These are phyloP conservation scores for Stenodera caucasica DNA, from an alignment of 2,888 invertebrate genomes.

Conservation along the genomic window DNA sequence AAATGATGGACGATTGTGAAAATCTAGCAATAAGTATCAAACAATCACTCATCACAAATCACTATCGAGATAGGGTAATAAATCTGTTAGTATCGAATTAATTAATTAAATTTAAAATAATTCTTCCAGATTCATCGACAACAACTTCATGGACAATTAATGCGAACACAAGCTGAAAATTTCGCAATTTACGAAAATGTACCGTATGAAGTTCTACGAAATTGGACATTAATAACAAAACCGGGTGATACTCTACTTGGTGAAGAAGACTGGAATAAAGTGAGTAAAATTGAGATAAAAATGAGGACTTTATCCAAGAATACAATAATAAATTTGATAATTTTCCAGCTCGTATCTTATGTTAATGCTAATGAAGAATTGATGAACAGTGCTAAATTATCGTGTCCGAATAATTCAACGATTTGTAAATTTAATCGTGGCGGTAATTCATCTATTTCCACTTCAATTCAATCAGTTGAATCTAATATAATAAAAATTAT, in stretches of 20 bases:
- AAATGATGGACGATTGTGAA: conserved; percentile 40
- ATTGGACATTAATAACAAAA: conserved; percentile 58
- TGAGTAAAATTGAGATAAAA: conserved; percentile 34
- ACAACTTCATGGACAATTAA: conserved; percentile 57
- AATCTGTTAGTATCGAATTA: conserved; percentile 4
- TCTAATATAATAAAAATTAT: conserved; percentile 11
- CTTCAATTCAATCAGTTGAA: background rate
- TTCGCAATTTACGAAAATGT: conserved; percentile 36
- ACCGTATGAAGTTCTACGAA: conserved; percentile 53
- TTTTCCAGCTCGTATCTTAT: conserved; percentile 30
- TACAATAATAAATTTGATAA: too few species aligned
- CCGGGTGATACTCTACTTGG: conserved; percentile 59
- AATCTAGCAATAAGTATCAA: conserved; percentile 30
- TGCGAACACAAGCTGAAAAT: conserved; percentile 53
- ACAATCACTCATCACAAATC: conserved; percentile 45
- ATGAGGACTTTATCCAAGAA: too few species aligned
- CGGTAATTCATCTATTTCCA: conserved; percentile 4
- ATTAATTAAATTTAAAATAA: conserved; percentile 9
- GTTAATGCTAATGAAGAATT: conserved; percentile 27
- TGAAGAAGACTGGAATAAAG: conserved; percentile 59
- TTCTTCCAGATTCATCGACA: conserved; percentile 52
- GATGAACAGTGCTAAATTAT: conserved; percentile 12
- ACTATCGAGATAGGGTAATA: conserved; percentile 41
- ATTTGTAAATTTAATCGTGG: background rate
- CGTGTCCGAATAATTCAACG: background rate